Base-by-base conservation (phyloP, 2,113 vertebrate genomes). In the Peucedramus taeniatus region DNA sequence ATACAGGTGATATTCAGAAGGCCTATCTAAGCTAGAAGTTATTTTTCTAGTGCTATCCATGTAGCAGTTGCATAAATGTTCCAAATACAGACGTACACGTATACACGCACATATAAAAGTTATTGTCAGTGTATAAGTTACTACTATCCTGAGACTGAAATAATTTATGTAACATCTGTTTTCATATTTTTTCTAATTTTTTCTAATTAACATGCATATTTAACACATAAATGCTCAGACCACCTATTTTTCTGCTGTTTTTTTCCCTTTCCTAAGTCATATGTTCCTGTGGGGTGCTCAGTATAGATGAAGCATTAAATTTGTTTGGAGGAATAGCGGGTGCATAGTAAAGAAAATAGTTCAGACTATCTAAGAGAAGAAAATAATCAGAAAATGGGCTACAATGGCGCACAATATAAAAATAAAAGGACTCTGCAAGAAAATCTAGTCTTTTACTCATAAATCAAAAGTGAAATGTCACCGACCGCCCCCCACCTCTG, bases 141-240 rank as follows among this genome's bases (percentile, higher is more conserved):
- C 95, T 97, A 96, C 94, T 98, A 61, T 87, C 97, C 83, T 97
- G 98, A 97, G 98, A 98, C 96, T 94, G 77, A 91, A 97, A 98
- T 98, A 98, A 98, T 98, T 98, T 98, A 98, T 97, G 98, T 97
- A 98, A 98, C 98, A 98, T 98, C 98, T 98, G 98, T 97, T 98
- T 98, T 97, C 97, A 97, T 98, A 98, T 97, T 98, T 98, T 97
- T 97, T 94, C 96, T 97, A 96, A 97, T 98, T 98, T 98, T 97
- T 97, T 94, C 97, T 98, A 98, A 98, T 98, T 98, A 98, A 97
- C 97, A 98, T 97, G 96, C 97, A 98, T 98, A 98, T 98, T 98
- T 98, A 98, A 97, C 2, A 40, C 94, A 95, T 96, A 98, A 98
- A 96, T 94, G 94, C 96, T 95, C 97, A 97, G 97, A 97, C 96